Conservation (phyloP, 2,113 vertebrate genomes). For the Corvus hawaiiensis region DNA sequence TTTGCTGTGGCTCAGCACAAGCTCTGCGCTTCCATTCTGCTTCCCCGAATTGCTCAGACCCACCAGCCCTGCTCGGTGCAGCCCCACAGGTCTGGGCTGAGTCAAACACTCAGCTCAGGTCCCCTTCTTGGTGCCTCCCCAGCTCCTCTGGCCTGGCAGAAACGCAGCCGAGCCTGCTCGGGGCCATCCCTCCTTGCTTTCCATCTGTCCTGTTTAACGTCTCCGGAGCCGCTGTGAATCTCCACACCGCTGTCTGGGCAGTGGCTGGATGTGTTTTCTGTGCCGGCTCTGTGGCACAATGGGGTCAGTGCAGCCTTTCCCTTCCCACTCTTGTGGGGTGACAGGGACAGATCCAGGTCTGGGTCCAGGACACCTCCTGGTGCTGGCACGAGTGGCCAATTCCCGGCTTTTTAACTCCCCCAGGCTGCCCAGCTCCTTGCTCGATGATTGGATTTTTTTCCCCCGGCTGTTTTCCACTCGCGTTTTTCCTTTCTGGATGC, state of each 20-base stretch:
- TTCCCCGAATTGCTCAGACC: rapidly evolving
- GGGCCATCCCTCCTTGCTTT: neutral
- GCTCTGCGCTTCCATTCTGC: neutral
- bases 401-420: neutral
- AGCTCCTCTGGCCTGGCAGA: neutral
- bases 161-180: neutral
- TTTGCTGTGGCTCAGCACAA: neutral
- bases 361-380: rapidly evolving
- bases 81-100: neutral
- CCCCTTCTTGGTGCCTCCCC: neutral
- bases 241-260: neutral
- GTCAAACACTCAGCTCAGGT: rapidly evolving
- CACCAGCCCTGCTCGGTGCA: neutral
- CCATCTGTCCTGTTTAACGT: rapidly evolving
- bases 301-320: neutral
- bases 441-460: rapidly evolving
- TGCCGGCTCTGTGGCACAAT: neutral
- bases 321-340: rapidly evolving
- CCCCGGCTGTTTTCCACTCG: rapidly evolving
- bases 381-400: neutral
- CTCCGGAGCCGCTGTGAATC: neutral
- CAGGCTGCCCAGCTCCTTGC: neutral
- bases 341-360: neutral
- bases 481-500: neutral
- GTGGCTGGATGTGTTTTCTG: neutral